Base-by-base conservation (phyloP, 2,797 vertebrate species). In the Leptatherina wallacei region DNA sequence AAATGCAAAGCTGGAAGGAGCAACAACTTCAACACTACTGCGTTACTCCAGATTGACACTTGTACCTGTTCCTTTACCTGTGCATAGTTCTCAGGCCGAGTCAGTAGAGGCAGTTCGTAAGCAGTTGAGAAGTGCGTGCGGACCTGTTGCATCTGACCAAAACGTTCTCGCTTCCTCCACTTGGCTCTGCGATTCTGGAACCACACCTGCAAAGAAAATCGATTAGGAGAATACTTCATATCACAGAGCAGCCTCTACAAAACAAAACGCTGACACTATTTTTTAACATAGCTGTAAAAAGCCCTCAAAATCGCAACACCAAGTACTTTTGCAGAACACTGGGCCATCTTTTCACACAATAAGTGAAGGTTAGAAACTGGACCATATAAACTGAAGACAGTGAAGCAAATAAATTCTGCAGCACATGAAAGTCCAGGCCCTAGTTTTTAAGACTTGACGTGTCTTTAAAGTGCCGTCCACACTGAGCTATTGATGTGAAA, bases 101-200 rank as follows among this genome's bases (percentile, higher is more conserved):
- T 96, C 76, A 99, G 95, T 56, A 99, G 94, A 7, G 98, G 98
- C 86, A 99, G 91, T 92, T 99, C 98, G 0, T 99, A 99, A 75
- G 98, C 96, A 0, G 97, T 96, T 52, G 98, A 98, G 93, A 99
- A 99, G 90, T 99, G 98, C 10, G 97, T 99, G 58, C 98, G 96
- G 81, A 99, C 98, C 93, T 99, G 98, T 86, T 99, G 98, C 98
- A 99, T 99, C 92, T 99, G 98, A 14, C 98, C 98, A 0, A 99
- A 99, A 7, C 98, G 94, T 77, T 99, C 98, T 81, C 98, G 92
- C 93, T 99, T 99, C 85, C 98, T 96, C 98, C 98, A 99, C 83
- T 99, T 99, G 2, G 98, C 98, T 89, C 98, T 93, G 38, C 98
- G 95, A 89, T 99, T 99, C 93, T 99, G 98, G 89, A 99, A 99